Evolutionary conservation across 2,113 vertebrate species (phyloP).

Genomic region (Anarrhichthys ocellatus): DNA sequence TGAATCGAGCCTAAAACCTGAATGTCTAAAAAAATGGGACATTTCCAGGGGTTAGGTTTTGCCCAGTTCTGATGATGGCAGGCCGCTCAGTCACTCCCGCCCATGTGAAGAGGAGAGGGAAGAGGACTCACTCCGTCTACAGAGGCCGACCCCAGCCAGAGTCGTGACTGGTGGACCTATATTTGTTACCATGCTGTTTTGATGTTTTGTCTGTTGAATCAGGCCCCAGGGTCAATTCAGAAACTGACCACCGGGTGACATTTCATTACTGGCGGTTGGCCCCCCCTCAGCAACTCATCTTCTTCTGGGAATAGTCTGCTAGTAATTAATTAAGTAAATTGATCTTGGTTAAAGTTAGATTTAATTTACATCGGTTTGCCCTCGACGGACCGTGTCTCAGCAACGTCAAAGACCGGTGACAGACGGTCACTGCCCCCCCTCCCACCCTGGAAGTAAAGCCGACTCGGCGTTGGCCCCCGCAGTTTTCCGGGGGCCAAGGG

Average conservation of each 20-base stretch:
- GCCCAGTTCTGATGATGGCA: constrained; percentile 52
- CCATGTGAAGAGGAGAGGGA: constrained; percentile 51
- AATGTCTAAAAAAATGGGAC: not conserved
- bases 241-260: constrained; percentile 13
- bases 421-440: not conserved
- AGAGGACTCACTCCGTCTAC: constrained; percentile 60
- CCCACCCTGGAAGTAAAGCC: constrained; percentile 10
- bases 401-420: not conserved
- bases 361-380: constrained; percentile 22
- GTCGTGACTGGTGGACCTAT: constrained; percentile 52
- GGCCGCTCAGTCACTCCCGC: constrained; percentile 57
- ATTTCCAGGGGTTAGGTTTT: constrained; percentile 51
- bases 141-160: constrained; percentile 61
- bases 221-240: constrained; percentile 6
- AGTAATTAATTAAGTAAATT: constrained; percentile 41
- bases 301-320: constrained; percentile 22
- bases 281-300: not conserved
- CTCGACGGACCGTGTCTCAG: not conserved
- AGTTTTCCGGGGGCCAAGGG: constrained; percentile 26
- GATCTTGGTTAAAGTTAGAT: constrained; percentile 42
- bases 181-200: constrained; percentile 41
- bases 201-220: constrained; percentile 24
- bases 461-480: constrained; percentile 5
- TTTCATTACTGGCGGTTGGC: constrained; percentile 17
- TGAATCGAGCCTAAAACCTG: not conserved